A percentile compares a stretch with the other conserved stretches of the same genome.
phyloP scores from a whole-genome alignment of 1,140 invertebrate genomes.

The Daktulosphaira vitifoliae region DNA sequence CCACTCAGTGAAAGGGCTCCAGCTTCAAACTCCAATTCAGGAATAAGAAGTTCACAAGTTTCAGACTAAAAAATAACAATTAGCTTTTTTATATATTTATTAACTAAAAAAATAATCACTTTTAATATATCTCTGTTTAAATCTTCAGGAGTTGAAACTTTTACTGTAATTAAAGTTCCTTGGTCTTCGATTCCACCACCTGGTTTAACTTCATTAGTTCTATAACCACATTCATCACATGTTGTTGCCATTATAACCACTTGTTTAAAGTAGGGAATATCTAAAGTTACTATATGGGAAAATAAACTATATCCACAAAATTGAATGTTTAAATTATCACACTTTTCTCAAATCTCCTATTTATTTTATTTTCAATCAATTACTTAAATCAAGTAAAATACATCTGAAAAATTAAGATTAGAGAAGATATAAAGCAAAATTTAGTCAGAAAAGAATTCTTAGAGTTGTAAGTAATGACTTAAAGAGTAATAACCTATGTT shows the following conservation, averaged over 20 bases:
- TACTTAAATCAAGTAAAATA: too few relatives aligned
- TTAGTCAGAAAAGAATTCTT: too few relatives aligned
- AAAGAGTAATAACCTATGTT: too few relatives aligned
- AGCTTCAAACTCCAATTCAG: conserved; percentile 82
- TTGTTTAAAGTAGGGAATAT: conserved; percentile 95
- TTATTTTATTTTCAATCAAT: too few relatives aligned
- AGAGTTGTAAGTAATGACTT: too few relatives aligned
- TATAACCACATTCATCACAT: conserved; percentile 83
- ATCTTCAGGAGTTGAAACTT: conserved; percentile 64
- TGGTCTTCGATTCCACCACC: conserved; percentile 79
- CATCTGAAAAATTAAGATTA: too few relatives aligned
- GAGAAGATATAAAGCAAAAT: too few relatives aligned
- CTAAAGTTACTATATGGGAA: conserved; percentile 43
- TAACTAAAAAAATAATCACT: conserved; percentile 44
- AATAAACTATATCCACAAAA: conserved; percentile 19
- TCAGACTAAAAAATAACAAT: conserved; percentile 60
- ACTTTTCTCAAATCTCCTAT: too few relatives aligned
- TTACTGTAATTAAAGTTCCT: conserved; percentile 70
- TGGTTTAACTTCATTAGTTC: conserved; percentile 92
- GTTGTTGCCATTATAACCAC: conserved; percentile 93
- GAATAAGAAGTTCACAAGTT: conserved; percentile 77
- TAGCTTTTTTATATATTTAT: too few relatives aligned
- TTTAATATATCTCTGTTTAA: conserved; percentile 89
- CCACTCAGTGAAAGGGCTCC: conserved; percentile 78
- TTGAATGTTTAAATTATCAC: neutral